phyloP scores from a whole-genome alignment of 2,113 vertebrate genomes.

The Aphyosemion australe region DNA sequence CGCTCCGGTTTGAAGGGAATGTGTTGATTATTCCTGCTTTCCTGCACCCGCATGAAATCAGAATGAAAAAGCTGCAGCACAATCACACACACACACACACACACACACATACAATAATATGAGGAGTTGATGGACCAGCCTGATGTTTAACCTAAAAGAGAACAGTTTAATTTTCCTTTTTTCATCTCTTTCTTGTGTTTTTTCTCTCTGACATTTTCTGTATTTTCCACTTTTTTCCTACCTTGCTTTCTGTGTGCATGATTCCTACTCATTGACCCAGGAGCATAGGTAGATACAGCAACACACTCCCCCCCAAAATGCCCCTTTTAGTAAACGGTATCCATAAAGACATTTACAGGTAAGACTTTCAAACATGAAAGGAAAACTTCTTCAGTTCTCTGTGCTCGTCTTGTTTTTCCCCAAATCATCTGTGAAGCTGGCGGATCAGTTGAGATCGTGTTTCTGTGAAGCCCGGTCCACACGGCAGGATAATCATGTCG shows the following conservation, averaged over 20 bases:
- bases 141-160: constrained; percentile 35
- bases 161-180: constrained; percentile 25
- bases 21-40: constrained; percentile 19
- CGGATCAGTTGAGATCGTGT: constrained; percentile 22
- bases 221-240: constrained; percentile 46
- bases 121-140: constrained; percentile 31
- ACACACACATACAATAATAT: constrained; percentile 16
- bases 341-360: constrained; percentile 92
- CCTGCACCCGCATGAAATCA: constrained; percentile 30
- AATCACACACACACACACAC: neutral
- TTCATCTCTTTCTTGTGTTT: constrained; percentile 22
- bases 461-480: constrained; percentile 12
- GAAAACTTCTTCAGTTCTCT: constrained; percentile 9
- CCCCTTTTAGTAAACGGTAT: constrained; percentile 90
- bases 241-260: constrained; percentile 64
- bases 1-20: constrained; percentile 15
- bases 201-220: constrained; percentile 47
- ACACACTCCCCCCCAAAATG: constrained; percentile 93
- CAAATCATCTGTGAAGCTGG: constrained; percentile 38
- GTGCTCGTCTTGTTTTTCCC: constrained; percentile 35
- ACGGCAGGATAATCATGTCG: too few relatives aligned
- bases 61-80: constrained; percentile 8
- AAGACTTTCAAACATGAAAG: constrained; percentile 63
- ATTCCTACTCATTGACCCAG: constrained; percentile 73
- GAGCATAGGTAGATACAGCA: constrained; percentile 87